Evolutionary conservation across 2,888 invertebrate genomes (phyloP).

Genomic region (Galeopsomyia nigrocyanea): DNA sequence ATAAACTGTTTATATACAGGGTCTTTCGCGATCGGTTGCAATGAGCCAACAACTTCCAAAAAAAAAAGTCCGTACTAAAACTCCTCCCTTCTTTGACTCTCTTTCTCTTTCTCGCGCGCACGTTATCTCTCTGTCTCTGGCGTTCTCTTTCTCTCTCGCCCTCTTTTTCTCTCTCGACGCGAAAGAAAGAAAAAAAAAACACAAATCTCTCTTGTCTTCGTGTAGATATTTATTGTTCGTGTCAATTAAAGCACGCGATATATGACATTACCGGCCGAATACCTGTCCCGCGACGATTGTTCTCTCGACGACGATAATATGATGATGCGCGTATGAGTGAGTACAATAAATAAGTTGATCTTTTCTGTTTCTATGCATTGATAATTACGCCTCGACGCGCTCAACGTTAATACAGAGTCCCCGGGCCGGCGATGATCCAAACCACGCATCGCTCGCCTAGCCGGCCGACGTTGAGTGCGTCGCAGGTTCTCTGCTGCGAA

Average conservation of each 20-base stretch:
- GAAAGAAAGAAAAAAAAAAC: too few species aligned
- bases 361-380: too few species aligned
- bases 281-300: slow-evolving; percentile 47
- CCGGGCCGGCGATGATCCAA: slow-evolving; percentile 63
- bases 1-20: too few species aligned
- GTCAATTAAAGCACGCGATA: slow-evolving; percentile 62
- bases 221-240: slow-evolving; percentile 55
- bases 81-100: too few species aligned
- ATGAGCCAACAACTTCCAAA: too few species aligned
- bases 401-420: slow-evolving; percentile 60
- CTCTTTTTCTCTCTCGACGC: not conserved
- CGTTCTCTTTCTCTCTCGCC: too few species aligned
- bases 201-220: too few species aligned
- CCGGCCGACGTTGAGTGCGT: slow-evolving; percentile 60
- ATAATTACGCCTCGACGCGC: slow-evolving; percentile 50
- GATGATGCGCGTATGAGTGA: slow-evolving; percentile 1
- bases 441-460: slow-evolving; percentile 62
- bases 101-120: too few species aligned
- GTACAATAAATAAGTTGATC: not conserved
- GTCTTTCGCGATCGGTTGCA: too few species aligned
- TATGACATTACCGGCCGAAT: slow-evolving; percentile 48
- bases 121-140: not conserved
- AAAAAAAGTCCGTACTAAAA: too few species aligned
- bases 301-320: slow-evolving; percentile 9
- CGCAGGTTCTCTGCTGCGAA: slow-evolving; percentile 13